These are phyloP conservation scores for Myotis planiceps DNA, from an alignment of 2,797 vertebrate species.

Conservation along the genomic window DNA sequence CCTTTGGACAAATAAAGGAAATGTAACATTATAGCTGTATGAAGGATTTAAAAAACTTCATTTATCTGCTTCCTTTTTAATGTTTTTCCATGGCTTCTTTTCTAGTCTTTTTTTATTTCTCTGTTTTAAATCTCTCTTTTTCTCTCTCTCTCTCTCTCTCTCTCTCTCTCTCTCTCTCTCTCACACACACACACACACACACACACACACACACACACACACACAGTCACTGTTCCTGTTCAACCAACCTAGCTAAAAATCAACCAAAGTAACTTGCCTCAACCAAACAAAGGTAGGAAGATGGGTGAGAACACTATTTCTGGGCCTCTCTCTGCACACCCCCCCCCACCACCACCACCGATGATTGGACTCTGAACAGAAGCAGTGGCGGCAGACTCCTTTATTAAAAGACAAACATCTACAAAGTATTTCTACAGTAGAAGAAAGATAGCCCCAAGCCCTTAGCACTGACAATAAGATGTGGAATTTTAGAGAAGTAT, in stretches of 20 bases:
- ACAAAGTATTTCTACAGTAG: not conserved
- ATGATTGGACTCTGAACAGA: constrained; percentile 69
- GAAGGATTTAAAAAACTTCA: not conserved
- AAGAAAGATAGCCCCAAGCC: not conserved
- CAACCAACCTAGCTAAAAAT: not conserved
- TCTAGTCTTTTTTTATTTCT: not conserved
- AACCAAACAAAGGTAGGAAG: constrained; percentile 30
- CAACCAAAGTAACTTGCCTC: constrained; percentile 62
- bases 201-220: not conserved
- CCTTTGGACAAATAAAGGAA: not conserved
- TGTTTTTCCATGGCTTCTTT: constrained; percentile 30
- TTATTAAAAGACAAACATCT: constrained; percentile 76
- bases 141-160: not conserved
- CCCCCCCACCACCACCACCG: not conserved
- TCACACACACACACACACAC: not conserved
- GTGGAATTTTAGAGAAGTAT: not conserved
- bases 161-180: too few relatives aligned
- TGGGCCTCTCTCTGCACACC: not conserved
- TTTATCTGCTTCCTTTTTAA: not conserved
- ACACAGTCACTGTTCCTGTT: not conserved
- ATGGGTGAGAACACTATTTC: constrained; percentile 25
- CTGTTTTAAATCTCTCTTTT: not conserved
- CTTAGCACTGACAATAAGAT: not conserved
- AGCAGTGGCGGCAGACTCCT: constrained; percentile 58
- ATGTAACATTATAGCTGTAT: not conserved